Base-by-base conservation (phyloP, 1,140 invertebrate species). In the Nomia melanderi region DNA sequence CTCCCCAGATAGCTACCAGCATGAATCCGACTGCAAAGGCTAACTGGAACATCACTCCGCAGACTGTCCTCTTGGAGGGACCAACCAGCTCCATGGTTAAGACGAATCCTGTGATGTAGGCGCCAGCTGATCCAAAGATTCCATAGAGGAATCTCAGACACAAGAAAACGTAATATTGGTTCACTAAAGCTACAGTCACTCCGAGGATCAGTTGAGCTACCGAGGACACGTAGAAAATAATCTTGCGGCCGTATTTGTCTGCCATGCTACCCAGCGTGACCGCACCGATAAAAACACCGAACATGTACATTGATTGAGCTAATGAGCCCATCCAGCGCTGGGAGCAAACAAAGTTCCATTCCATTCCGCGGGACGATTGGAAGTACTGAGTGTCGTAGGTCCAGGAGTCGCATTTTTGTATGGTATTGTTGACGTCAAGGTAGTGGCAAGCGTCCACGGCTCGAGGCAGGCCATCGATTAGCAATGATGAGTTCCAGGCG, bases 61-160 rank as follows among this genome's bases (percentile, higher is more conserved):
- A 97, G 2, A 94, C 93, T 0, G 97, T 97, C 57, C 97, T 92
- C 88, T 96, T 97, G 50, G 94, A 94, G 0, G 96, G 93, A 23
- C 97, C 97, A 1, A 98, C 96, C 77, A 97, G 88, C 91, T 98
- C 97, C 95, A 98, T 97, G 4, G 96, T 96, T 14, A 98, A 88
- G 1, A 97, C 96, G 88, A 97, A 97, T 2, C 95, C 96, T 14
- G 96, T 95, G 63, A 97, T 96, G 82, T 97, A 97, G 14, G 96
- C 94, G 1, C 97, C 97, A 6, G 96, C 96, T 1, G 95, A 96
- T n/a, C 96, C 96, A 59, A 97, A 96, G 65, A 97, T 94, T 14
- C 96, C 97, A 80, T 96, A 95, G 0, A 97, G 86, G 88, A 96
- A 97, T 62, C 95, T 90, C 0, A 96, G 86, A 0, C 93, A 88